These are phyloP conservation scores for Atherinomorus stipes DNA, from an alignment of 2,113 vertebrate genomes.

Conservation along the genomic window DNA sequence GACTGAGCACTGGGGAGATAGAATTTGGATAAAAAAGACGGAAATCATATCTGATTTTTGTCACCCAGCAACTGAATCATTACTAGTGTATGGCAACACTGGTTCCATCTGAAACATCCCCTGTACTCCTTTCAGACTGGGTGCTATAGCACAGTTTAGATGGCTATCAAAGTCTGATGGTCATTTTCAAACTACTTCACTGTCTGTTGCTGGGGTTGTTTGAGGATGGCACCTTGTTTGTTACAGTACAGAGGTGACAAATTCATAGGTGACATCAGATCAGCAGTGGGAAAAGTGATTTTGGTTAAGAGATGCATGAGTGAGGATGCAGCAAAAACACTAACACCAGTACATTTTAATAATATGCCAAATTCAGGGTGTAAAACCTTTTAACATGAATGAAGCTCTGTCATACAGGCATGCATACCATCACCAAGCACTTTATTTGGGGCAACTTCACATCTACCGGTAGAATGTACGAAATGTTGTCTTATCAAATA, in stretches of 20 bases:
- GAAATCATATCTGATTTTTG: constrained; percentile 15
- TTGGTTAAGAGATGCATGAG: constrained; percentile 23
- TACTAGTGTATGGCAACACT: constrained; percentile 11
- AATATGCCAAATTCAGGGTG: constrained; percentile 22
- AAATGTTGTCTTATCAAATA: neutral
- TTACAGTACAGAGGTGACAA: constrained; percentile 26
- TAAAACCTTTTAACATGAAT: constrained; percentile 30
- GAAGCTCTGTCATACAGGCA: constrained; percentile 21
- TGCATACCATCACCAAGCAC: constrained; percentile 53
- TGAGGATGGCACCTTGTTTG: constrained; percentile 31
- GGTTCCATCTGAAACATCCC: constrained; percentile 45
- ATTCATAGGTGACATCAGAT: constrained; percentile 10
- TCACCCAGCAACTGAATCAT: neutral
- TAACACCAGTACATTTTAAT: neutral
- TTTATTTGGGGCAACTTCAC: constrained; percentile 2
- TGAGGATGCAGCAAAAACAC: constrained; percentile 11
- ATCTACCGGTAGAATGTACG: neutral
- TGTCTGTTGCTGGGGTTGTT: constrained; percentile 15
- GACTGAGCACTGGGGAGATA: neutral
- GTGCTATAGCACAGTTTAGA: neutral
- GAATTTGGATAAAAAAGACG: neutral
- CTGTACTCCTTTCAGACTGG: neutral
- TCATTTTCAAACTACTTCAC: neutral
- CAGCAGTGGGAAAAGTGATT: constrained; percentile 14
- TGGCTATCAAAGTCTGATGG: neutral